A percentile compares a stretch with the other conserved stretches of the same genome.
These are phyloP conservation scores for Danio albolineatus DNA, from an alignment of 2,797 vertebrate species.

Conservation along the genomic window DNA sequence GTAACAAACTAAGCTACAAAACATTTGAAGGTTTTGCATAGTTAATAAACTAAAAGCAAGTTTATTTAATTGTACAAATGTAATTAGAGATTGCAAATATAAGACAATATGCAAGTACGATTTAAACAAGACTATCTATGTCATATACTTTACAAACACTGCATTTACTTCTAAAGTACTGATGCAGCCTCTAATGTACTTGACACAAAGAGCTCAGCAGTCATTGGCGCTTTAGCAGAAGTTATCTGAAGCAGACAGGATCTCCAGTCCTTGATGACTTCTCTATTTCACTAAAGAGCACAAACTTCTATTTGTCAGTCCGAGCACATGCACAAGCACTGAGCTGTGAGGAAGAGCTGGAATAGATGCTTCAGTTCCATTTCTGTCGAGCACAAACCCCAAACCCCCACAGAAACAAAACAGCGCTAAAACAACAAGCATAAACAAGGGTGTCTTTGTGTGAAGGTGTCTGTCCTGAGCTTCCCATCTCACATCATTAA, in stretches of 20 bases:
- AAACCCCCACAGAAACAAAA: conserved; percentile 63
- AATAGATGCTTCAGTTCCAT: conserved; percentile 63
- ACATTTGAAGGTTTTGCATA: neutral
- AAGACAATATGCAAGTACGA: neutral
- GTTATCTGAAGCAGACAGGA: conserved; percentile 6
- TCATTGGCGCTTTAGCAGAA: neutral
- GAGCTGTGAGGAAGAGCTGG: conserved; percentile 61
- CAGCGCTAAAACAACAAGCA: conserved; percentile 63
- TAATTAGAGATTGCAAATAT: neutral
- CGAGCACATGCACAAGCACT: conserved; percentile 70
- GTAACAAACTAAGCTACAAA: neutral
- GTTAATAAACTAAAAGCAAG: neutral
- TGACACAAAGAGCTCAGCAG: neutral
- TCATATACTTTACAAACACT: neutral
- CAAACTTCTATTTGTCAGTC: conserved; percentile 73
- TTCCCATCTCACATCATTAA: neutral
- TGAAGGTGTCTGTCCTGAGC: neutral
- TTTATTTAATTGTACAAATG: neutral
- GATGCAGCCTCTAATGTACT: neutral
- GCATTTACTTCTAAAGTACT: neutral
- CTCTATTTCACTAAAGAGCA: conserved; percentile 13
- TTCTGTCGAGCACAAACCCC: conserved; percentile 35
- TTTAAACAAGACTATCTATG: neutral
- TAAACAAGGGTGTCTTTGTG: conserved; percentile 69
- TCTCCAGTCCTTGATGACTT: conserved; percentile 6